phyloP scores from a whole-genome alignment of 2,888 invertebrate species.

The Limenitis camilla region DNA sequence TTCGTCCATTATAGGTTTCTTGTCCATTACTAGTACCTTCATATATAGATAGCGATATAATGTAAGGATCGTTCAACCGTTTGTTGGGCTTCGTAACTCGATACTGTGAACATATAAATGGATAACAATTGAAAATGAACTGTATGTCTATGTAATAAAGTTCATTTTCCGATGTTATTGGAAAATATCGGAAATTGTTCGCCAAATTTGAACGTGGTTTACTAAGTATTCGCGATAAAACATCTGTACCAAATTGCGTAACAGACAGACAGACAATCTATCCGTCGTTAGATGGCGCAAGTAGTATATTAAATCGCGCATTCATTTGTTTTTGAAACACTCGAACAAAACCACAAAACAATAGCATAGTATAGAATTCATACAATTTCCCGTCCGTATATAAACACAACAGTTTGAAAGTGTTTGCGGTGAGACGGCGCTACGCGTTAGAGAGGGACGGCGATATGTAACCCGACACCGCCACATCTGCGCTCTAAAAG shows the following conservation, averaged over 20 bases:
- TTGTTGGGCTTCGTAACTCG: constrained; percentile 13
- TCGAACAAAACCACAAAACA: too few relatives aligned
- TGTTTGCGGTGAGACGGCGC: constrained; percentile 31
- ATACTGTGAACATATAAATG: constrained; percentile 8
- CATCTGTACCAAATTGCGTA: not conserved
- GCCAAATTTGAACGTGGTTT: not conserved
- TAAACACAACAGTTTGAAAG: constrained; percentile 18
- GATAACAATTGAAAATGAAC: not conserved
- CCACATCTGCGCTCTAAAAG: constrained; percentile 66
- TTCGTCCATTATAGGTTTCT: too few relatives aligned
- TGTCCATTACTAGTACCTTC: too few relatives aligned
- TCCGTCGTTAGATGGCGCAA: too few relatives aligned
- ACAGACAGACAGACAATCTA: too few relatives aligned
- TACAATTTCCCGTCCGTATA: constrained; percentile 20
- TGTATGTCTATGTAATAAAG: not conserved
- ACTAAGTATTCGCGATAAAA: too few relatives aligned
- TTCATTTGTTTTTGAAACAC: too few relatives aligned
- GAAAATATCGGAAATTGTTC: not conserved
- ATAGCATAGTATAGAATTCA: constrained; percentile 7
- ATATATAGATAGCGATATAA: too few relatives aligned
- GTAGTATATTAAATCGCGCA: too few relatives aligned
- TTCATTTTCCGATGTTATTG: not conserved
- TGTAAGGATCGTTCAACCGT: not conserved
- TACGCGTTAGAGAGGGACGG: constrained; percentile 36
- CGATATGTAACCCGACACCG: constrained; percentile 53